phyloP scores from a whole-genome alignment of 2,888 invertebrate genomes.

The Malachius bipustulatus region DNA sequence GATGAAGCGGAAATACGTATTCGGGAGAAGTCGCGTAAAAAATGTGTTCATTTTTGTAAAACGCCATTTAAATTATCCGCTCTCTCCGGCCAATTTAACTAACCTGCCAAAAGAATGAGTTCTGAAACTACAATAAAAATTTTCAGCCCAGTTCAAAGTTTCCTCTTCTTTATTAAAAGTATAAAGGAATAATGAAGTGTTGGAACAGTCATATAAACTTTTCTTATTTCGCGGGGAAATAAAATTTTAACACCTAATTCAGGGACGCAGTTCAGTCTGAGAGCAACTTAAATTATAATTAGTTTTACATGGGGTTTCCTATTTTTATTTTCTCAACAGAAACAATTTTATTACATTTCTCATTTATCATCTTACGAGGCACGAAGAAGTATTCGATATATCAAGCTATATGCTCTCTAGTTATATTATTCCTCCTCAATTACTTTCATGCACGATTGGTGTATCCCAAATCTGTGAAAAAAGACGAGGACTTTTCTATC shows the following conservation, averaged over 20 bases:
- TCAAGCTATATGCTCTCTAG: too few relatives aligned
- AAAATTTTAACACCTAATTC: slow-evolving; percentile 30
- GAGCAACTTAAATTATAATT: slow-evolving; percentile 21
- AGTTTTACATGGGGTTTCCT: slow-evolving; percentile 23
- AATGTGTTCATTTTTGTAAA: slow-evolving; percentile 2
- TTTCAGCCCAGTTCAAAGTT: not conserved
- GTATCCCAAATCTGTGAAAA: too few relatives aligned
- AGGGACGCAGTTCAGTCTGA: slow-evolving; percentile 22
- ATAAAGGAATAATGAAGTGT: slow-evolving; percentile 12
- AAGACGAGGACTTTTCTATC: too few relatives aligned
- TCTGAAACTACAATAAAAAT: slow-evolving; percentile 1
- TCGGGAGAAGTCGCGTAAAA: slow-evolving; percentile 3
- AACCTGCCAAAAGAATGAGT: slow-evolving; percentile 2
- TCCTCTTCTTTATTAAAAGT: not conserved
- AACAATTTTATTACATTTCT: too few relatives aligned
- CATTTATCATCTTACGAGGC: too few relatives aligned
- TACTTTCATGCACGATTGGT: too few relatives aligned
- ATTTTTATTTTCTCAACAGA: too few relatives aligned
- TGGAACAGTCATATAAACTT: slow-evolving; percentile 26
- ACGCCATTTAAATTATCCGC: slow-evolving; percentile 3
- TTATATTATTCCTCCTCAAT: too few relatives aligned
- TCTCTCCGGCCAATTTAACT: slow-evolving; percentile 2
- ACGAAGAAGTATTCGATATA: too few relatives aligned
- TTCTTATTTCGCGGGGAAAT: slow-evolving; percentile 29
- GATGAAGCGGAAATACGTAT: slow-evolving; percentile 1